Conservation (phyloP, 2,113 vertebrate genomes). For the Peucedramus taeniatus region DNA sequence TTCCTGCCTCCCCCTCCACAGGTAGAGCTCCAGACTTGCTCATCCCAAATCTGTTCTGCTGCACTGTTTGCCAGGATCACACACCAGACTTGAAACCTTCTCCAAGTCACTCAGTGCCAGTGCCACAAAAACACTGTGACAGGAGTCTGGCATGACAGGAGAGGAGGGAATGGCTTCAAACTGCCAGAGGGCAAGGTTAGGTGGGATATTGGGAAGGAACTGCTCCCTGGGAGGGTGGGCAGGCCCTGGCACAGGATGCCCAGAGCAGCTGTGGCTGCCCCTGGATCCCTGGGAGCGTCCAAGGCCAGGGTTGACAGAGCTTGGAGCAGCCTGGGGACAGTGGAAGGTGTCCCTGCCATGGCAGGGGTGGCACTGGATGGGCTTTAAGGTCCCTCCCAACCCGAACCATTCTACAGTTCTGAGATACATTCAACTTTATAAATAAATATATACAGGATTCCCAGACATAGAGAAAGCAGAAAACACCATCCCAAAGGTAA, state of each 20-base stretch:
- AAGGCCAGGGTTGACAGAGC: rapidly evolving
- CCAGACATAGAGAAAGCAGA: neutral
- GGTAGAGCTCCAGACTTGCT: neutral
- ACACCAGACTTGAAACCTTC: neutral
- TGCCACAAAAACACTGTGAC: neutral
- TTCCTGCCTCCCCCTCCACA: neutral
- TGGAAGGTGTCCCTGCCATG: neutral
- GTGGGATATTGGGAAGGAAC: neutral
- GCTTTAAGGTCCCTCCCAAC: neutral
- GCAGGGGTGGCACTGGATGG: neutral
- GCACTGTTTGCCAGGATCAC: neutral
- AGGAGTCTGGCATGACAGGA: neutral
- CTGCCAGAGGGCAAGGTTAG: rapidly evolving
- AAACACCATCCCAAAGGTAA: neutral
- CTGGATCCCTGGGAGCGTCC: neutral
- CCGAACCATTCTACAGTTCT: neutral
- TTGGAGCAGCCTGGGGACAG: neutral
- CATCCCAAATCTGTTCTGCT: neutral
- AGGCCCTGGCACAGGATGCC: neutral
- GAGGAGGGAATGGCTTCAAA: neutral
- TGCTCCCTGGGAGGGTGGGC: rapidly evolving
- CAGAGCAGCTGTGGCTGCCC: neutral
- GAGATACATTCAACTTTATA: neutral
- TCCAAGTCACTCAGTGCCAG: neutral
- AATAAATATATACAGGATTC: neutral